phyloP scores from a whole-genome alignment of 1,140 invertebrate species.

The Metaphire vulgaris region DNA sequence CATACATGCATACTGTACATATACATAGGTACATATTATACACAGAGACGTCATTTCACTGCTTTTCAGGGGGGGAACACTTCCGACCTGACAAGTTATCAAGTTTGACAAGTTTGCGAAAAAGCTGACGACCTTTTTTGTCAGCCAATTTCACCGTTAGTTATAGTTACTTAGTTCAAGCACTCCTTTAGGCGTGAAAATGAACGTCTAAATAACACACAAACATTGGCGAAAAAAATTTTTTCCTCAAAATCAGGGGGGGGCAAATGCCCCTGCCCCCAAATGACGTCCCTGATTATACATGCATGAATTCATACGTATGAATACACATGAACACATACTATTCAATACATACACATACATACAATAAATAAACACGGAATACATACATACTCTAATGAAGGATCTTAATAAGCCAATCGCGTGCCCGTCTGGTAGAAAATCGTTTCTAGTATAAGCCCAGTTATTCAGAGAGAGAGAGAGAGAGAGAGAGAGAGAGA shows the following conservation, averaged over 20 bases:
- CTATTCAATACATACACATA: not conserved
- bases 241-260: not conserved
- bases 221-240: not conserved
- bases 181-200: too few relatives aligned
- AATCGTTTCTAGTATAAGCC: not conserved
- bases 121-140: not conserved
- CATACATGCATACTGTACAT: not conserved
- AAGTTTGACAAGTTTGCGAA: not conserved
- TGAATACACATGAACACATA: too few relatives aligned
- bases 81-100: not conserved
- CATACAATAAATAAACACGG: not conserved
- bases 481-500: not conserved
- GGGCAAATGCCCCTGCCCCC: not conserved
- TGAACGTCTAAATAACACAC: not conserved
- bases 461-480: not conserved
- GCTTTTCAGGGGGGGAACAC: not conserved
- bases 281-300: too few relatives aligned
- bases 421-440: not conserved
- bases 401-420: not conserved
- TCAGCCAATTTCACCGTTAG: not conserved
- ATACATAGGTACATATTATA: not conserved
- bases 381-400: not conserved
- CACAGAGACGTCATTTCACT: not conserved
- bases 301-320: not conserved
- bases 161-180: too few relatives aligned